A percentile compares a stretch with the other conserved stretches of the same genome.
phyloP scores from a whole-genome alignment of 2,797 vertebrate genomes.

The Acanthurus tractus region DNA sequence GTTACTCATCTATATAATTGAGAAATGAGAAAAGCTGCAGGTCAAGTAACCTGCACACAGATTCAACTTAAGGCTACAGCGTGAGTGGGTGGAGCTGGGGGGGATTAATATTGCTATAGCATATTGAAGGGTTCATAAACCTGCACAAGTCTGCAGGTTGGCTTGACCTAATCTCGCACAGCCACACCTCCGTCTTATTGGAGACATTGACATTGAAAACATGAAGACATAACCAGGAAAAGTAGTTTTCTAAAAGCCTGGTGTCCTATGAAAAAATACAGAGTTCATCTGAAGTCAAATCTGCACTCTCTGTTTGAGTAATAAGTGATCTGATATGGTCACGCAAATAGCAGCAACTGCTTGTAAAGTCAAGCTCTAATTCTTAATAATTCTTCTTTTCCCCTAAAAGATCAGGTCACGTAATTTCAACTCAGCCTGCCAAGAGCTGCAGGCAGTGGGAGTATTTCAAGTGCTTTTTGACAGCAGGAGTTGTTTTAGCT shows the following conservation, averaged over 20 bases:
- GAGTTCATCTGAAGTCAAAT: background rate
- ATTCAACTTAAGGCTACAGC: background rate
- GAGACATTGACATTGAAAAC: background rate
- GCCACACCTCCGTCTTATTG: background rate
- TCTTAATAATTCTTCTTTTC: constrained; percentile 8
- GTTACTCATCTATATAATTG: background rate
- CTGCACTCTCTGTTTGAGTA: background rate
- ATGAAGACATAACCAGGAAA: background rate
- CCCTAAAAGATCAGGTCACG: constrained; percentile 11
- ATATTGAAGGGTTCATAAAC: constrained; percentile 1
- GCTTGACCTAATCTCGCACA: constrained; percentile 9
- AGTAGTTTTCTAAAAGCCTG: background rate
- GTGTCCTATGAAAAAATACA: no score
- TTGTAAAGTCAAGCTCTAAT: constrained; percentile 17
- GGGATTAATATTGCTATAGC: background rate
- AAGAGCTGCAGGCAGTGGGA: constrained; percentile 41
- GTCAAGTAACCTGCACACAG: background rate
- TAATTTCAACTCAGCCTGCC: constrained; percentile 21
- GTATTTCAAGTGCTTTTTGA: constrained; percentile 47
- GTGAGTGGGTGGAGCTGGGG: no score
- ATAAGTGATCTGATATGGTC: background rate
- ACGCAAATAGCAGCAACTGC: constrained; percentile 16
- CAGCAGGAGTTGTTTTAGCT: constrained; percentile 54
- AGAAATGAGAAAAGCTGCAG: constrained; percentile 1
- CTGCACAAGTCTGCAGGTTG: background rate